Percentiles rank a stretch among this genome's conserved stretches.
Evolutionary conservation across 2,888 invertebrate species (phyloP).

Genomic region (Teleiodes luculella): DNA sequence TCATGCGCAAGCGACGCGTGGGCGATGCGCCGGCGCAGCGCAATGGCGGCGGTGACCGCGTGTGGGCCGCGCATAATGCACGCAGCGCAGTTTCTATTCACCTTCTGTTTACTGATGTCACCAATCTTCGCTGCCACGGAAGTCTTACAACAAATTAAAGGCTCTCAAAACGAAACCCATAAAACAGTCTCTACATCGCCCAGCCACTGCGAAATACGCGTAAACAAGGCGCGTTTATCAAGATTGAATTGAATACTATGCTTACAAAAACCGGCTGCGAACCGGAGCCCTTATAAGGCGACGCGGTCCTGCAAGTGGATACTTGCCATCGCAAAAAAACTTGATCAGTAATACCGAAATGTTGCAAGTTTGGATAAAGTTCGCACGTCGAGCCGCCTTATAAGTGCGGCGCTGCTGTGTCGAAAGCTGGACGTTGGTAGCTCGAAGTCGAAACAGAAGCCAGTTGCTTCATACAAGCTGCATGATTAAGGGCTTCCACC

Average conservation of each 20-base stretch:
- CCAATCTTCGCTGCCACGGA: neutral
- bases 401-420: constrained; percentile 16
- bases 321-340: constrained; percentile 65
- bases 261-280: constrained; percentile 58
- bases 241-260: constrained; percentile 62
- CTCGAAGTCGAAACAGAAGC: constrained; percentile 36
- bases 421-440: constrained; percentile 47
- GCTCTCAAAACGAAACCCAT: constrained; percentile 2
- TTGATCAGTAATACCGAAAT: constrained; percentile 64
- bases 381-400: constrained; percentile 41
- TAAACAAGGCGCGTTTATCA: constrained; percentile 58
- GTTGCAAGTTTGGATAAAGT: constrained; percentile 60
- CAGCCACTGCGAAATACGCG: constrained; percentile 44
- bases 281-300: constrained; percentile 52
- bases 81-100: constrained; percentile 16
- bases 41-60: constrained; percentile 27
- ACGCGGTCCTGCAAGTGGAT: constrained; percentile 60
- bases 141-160: constrained; percentile 12
- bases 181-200: constrained; percentile 23
- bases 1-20: constrained; percentile 30
- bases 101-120: constrained; percentile 22
- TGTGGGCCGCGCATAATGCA: constrained; percentile 32
- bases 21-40: constrained; percentile 13
- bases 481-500: constrained; percentile 42
- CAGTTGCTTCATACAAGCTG: constrained; percentile 36